These are phyloP conservation scores for Zaprionus nigranus DNA, from an alignment of 1,140 invertebrate genomes.

Conservation along the genomic window DNA sequence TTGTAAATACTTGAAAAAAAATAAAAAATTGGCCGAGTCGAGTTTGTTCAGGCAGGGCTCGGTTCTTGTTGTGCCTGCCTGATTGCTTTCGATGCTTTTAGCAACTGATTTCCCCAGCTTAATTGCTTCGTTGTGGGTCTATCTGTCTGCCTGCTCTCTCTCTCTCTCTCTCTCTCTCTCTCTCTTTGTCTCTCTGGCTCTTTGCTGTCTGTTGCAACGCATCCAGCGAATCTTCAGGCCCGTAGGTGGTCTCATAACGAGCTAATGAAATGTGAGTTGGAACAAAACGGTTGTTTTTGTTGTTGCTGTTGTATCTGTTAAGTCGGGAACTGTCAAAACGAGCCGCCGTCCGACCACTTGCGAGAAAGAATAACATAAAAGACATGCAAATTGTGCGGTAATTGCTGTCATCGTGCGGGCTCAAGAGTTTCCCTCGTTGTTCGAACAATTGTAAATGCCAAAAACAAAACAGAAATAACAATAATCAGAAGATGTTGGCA, in stretches of 20 bases:
- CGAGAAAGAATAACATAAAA: conserved; percentile 55
- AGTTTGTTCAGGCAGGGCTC: not conserved
- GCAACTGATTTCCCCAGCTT: conserved; percentile 69
- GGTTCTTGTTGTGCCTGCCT: conserved; percentile 21
- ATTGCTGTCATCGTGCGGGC: conserved; percentile 68
- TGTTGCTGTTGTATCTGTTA: conserved; percentile 12
- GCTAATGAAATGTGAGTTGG: conserved; percentile 74
- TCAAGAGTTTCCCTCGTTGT: conserved; percentile 60
- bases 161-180: not conserved
- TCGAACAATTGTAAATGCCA: conserved; percentile 59
- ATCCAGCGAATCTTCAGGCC: conserved; percentile 38
- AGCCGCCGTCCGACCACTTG: conserved; percentile 42
- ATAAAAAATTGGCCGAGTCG: conserved; percentile 52
- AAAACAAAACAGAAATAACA: conserved; percentile 42
- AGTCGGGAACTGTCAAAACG: conserved; percentile 70
- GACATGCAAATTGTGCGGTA: conserved; percentile 74
- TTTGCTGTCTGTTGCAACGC: not conserved
- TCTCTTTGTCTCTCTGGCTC: not conserved
- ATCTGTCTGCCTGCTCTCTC: conserved; percentile 3
- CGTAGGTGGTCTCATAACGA: conserved; percentile 78
- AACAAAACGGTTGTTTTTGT: conserved; percentile 16
- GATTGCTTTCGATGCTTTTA: conserved; percentile 64
- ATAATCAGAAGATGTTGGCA: conserved; percentile 9
- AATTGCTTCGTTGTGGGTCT: conserved; percentile 80
- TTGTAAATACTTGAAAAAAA: conserved; percentile 64